A percentile compares a stretch with the other conserved stretches of the same genome.
phyloP scores from a whole-genome alignment of 2,797 vertebrate genomes.

The Xiphorhynchus erythropygius region DNA sequence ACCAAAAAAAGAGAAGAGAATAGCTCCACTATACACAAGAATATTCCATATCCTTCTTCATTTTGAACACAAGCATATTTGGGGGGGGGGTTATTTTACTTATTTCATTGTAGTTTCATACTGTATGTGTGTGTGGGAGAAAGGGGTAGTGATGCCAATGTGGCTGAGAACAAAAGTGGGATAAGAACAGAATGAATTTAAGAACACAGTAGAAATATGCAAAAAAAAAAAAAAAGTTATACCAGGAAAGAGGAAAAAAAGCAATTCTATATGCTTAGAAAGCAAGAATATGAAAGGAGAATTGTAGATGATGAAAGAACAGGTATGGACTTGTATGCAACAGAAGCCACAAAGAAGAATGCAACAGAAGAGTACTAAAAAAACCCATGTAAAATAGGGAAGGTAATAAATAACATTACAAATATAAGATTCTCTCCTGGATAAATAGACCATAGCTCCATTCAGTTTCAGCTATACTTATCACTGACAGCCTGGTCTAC shows the following conservation, averaged over 20 bases:
- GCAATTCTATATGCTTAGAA: neutral
- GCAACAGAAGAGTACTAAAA: neutral
- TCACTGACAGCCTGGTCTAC: neutral
- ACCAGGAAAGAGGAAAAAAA: neutral
- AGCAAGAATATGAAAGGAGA: neutral
- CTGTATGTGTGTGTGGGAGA: neutral
- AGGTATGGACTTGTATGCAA: neutral
- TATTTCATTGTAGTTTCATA: neutral
- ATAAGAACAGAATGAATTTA: neutral
- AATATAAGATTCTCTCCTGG: neutral
- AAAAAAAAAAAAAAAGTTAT: neutral
- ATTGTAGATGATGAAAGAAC: neutral
- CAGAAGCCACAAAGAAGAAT: neutral
- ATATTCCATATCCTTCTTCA: neutral
- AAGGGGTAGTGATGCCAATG: neutral
- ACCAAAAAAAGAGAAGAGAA: neutral
- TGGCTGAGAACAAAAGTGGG: neutral
- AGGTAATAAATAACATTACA: neutral
- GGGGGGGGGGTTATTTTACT: neutral
- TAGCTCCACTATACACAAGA: neutral
- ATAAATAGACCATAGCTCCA: neutral
- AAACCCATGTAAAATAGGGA: neutral
- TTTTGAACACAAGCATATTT: constrained; percentile 5
- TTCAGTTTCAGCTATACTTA: neutral
- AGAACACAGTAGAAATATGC: neutral